Evolutionary conservation across 2,113 vertebrate species (phyloP).

Genomic region (Ochotona princeps): DNA sequence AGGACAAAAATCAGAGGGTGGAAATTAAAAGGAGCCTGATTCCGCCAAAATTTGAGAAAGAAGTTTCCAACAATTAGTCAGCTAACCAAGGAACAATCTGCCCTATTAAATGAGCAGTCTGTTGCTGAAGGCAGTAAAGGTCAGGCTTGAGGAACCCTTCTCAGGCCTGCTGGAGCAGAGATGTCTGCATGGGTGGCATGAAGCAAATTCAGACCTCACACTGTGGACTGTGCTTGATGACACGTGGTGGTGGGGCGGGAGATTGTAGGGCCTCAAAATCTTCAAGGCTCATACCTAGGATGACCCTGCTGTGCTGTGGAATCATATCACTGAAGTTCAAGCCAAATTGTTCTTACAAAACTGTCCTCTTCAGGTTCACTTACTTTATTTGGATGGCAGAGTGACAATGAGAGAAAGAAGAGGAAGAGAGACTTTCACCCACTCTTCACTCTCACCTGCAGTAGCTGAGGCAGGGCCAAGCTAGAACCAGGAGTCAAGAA

Average conservation of each 20-base stretch:
- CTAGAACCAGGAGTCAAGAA: too few relatives aligned
- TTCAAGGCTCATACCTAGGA: not conserved
- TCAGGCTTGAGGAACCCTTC: not conserved
- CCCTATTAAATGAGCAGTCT: conserved; percentile 42
- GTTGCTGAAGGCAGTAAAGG: conserved; percentile 28
- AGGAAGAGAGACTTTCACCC: too few relatives aligned
- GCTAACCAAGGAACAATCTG: conserved; percentile 49
- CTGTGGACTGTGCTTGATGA: not conserved
- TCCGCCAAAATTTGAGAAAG: conserved; percentile 48
- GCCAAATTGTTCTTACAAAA: not conserved
- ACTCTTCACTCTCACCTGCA: too few relatives aligned
- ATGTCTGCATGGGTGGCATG: not conserved
- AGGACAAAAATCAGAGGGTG: conserved; percentile 28
- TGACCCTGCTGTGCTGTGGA: not conserved
- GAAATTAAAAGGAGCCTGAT: conserved; percentile 46
- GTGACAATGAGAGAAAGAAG: too few relatives aligned
- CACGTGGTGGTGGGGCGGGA: not conserved
- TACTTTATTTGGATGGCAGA: too few relatives aligned
- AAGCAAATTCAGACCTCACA: not conserved
- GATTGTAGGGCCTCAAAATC: not conserved
- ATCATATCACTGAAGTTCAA: not conserved
- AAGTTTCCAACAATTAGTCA: conserved; percentile 68
- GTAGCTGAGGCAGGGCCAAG: too few relatives aligned
- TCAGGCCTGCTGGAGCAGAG: not conserved
- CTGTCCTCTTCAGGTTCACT: not conserved